Conservation (phyloP, 2,113 vertebrate species). For the Brachionichthys hirsutus region DNA sequence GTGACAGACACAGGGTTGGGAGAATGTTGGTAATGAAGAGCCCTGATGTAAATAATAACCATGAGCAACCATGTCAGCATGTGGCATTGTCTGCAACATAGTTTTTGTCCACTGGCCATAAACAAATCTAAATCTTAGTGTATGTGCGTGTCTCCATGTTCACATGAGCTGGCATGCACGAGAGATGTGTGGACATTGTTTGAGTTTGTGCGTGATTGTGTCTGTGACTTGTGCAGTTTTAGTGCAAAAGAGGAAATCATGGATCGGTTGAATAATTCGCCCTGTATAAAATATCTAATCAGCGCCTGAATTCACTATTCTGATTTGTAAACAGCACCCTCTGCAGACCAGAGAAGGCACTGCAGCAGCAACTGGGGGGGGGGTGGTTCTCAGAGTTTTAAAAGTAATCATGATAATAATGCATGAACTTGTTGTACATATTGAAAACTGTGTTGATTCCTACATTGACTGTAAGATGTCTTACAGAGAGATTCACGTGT, state of each 20-base stretch:
- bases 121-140: conserved; percentile 34
- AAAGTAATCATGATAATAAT: conserved; percentile 43
- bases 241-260: conserved; percentile 28
- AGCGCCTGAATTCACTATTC: conserved; percentile 1
- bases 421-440: conserved; percentile 57
- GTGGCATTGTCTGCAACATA: conserved; percentile 51
- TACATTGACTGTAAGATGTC: conserved; percentile 25
- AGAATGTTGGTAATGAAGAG: conserved; percentile 31
- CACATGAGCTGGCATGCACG: background rate
- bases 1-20: conserved; percentile 28
- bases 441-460: conserved; percentile 45
- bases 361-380: conserved; percentile 4
- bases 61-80: conserved; percentile 51
- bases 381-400: no score
- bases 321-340: conserved; percentile 25
- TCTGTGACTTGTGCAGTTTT: conserved; percentile 9
- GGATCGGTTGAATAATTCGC: conserved; percentile 11
- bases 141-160: conserved; percentile 25
- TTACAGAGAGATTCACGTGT: conserved; percentile 19
- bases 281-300: conserved; percentile 21
- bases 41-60: conserved; percentile 60
- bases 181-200: background rate
- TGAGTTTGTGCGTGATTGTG: conserved; percentile 15
- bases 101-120: conserved; percentile 39
- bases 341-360: conserved; percentile 23